phyloP scores from a whole-genome alignment of 1,140 invertebrate species.

The Melipona quadrifasciata region DNA sequence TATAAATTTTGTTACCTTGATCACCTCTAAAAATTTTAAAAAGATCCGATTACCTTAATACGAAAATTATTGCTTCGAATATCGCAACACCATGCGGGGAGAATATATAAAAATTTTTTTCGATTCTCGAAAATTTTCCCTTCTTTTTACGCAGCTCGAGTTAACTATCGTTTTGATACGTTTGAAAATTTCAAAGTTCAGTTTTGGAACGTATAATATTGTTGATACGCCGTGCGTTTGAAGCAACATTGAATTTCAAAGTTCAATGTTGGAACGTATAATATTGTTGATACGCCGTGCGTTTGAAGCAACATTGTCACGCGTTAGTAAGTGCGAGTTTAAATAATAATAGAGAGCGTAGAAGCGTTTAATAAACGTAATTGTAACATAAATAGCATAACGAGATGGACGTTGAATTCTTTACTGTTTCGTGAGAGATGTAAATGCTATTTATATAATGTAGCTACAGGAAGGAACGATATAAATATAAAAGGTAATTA shows the following conservation, averaged over 20 bases:
- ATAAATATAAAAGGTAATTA: no score
- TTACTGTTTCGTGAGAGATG: not conserved
- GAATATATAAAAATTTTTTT: no score
- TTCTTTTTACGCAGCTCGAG: not conserved
- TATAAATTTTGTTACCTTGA: slow-evolving; percentile 17
- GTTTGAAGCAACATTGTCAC: not conserved
- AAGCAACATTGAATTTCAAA: not conserved
- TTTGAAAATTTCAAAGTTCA: not conserved
- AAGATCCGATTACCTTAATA: no score
- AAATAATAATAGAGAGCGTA: not conserved
- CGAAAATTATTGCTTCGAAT: not conserved
- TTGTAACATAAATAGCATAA: not conserved
- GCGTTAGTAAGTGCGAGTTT: not conserved
- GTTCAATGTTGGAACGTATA: not conserved
- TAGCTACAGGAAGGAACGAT: no score
- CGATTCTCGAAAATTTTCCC: not conserved
- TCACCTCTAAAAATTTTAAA: not conserved
- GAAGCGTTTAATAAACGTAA: not conserved
- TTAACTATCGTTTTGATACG: not conserved
- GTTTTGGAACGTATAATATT: not conserved
- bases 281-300: not conserved
- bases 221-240: not conserved
- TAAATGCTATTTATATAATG: no score
- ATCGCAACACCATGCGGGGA: no score
- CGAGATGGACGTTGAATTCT: not conserved